These are phyloP conservation scores for Lagocephalus sceleratus DNA, from an alignment of 2,797 vertebrate species.

Conservation along the genomic window DNA sequence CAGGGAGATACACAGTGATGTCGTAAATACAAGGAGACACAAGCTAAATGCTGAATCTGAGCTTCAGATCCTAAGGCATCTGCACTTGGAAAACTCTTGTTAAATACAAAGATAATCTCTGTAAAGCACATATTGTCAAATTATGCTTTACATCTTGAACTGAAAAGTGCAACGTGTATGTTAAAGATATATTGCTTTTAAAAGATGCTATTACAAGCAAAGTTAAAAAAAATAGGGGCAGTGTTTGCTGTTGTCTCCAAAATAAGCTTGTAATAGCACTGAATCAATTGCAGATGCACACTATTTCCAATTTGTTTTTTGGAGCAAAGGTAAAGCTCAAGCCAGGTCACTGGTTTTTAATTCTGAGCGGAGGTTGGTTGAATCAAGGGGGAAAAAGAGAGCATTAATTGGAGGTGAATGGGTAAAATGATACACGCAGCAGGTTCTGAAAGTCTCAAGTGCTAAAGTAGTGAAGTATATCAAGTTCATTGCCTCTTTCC, in stretches of 20 bases:
- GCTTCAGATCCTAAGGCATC: slow-evolving; percentile 36
- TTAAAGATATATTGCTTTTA: too few relatives aligned
- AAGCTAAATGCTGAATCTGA: slow-evolving; percentile 23
- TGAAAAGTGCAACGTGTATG: too few relatives aligned
- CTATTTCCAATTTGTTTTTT: slow-evolving; percentile 28
- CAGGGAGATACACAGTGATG: slow-evolving; percentile 19
- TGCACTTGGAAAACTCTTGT: slow-evolving; percentile 32
- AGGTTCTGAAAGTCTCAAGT: background rate
- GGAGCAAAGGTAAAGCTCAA: slow-evolving; percentile 21
- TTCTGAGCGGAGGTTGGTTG: slow-evolving; percentile 42
- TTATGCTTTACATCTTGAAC: background rate
- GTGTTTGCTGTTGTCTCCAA: background rate
- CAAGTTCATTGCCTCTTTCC: background rate
- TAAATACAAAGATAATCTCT: background rate
- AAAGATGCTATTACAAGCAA: too few relatives aligned
- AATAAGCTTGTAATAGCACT: background rate
- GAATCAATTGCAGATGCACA: slow-evolving; percentile 22
- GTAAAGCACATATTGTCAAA: slow-evolving; percentile 1
- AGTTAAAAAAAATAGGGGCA: too few relatives aligned
- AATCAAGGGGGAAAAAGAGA: slow-evolving; percentile 28
- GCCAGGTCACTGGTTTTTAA: slow-evolving; percentile 55
- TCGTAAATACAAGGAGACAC: slow-evolving; percentile 58
- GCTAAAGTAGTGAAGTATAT: background rate
- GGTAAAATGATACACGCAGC: background rate
- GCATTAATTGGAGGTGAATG: slow-evolving; percentile 21